phyloP scores from a whole-genome alignment of 2,113 vertebrate species.

The Hippocampus guttulatus region DNA sequence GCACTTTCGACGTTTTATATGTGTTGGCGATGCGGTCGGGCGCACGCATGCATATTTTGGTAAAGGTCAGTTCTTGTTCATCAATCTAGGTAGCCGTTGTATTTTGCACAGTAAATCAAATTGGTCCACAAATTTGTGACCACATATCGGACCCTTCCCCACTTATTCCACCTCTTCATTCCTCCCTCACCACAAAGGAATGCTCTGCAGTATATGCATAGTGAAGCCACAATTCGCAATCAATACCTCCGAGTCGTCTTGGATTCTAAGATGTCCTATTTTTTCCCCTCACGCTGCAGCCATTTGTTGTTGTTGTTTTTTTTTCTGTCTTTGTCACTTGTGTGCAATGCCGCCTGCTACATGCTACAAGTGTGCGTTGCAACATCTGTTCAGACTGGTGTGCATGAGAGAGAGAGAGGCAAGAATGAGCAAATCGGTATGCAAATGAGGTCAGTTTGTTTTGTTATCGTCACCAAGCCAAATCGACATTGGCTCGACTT shows the following conservation, averaged over 20 bases:
- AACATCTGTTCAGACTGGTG: constrained; percentile 62
- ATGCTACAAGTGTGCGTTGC: constrained; percentile 64
- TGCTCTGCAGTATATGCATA: constrained; percentile 59
- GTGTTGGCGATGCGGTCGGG: background rate
- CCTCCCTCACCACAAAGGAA: constrained; percentile 70
- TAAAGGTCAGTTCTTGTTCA: constrained; percentile 72
- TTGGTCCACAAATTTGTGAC: constrained; percentile 73
- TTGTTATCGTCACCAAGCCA: constrained; percentile 51
- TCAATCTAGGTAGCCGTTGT: constrained; percentile 77
- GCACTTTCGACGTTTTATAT: background rate
- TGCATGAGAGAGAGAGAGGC: constrained; percentile 25
- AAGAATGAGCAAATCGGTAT: constrained; percentile 46
- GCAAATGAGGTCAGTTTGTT: constrained; percentile 65
- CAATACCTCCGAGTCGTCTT: constrained; percentile 63
- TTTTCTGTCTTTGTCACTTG: constrained; percentile 40
- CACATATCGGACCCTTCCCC: constrained; percentile 9
- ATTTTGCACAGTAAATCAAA: constrained; percentile 33
- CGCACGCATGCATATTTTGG: constrained; percentile 42
- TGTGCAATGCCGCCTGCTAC: constrained; percentile 46
- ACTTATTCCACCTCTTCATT: constrained; percentile 35
- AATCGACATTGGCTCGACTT: constrained; percentile 34
- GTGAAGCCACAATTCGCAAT: constrained; percentile 76
- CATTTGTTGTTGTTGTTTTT: background rate
- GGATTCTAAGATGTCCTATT: constrained; percentile 50
- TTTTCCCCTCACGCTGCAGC: constrained; percentile 23